phyloP scores from a whole-genome alignment of 2,113 vertebrate species.

The Cephalopterus ornatus region DNA sequence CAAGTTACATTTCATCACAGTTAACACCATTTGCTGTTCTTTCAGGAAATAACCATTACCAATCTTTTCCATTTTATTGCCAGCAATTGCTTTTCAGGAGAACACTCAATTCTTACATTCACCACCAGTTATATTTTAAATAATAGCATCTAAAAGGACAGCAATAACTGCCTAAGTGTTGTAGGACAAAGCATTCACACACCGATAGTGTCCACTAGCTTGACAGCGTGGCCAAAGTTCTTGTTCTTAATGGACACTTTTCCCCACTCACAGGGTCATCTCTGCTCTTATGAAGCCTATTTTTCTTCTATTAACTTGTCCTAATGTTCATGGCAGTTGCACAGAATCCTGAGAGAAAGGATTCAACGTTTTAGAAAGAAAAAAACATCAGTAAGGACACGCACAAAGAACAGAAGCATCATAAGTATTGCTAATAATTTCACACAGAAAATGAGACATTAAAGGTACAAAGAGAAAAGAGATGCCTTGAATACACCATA shows the following conservation, averaged over 20 bases:
- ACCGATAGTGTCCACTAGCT: not conserved
- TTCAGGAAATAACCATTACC: slow-evolving; percentile 61
- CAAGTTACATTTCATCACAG: slow-evolving; percentile 50
- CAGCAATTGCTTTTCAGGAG: slow-evolving; percentile 41
- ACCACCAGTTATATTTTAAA: slow-evolving; percentile 12
- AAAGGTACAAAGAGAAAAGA: not conserved
- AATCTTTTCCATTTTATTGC: slow-evolving; percentile 49
- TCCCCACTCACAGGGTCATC: not conserved
- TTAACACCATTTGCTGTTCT: slow-evolving; percentile 44
- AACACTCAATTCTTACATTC: slow-evolving; percentile 7
- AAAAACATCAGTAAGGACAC: not conserved
- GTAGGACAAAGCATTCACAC: slow-evolving; percentile 27
- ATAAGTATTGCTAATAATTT: not conserved
- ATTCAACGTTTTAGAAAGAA: not conserved
- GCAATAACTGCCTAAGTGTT: slow-evolving; percentile 25
- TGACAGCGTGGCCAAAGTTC: not conserved
- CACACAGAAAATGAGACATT: not conserved
- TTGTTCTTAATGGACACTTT: slow-evolving; percentile 18
- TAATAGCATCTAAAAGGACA: slow-evolving; percentile 43
- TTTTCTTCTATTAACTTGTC: slow-evolving; percentile 36
- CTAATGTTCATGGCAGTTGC: not conserved
- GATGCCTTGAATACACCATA: not conserved
- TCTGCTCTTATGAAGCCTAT: not conserved
- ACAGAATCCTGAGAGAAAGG: not conserved
- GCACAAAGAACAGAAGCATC: not conserved